Percentiles rank a stretch among this genome's conserved stretches.
Evolutionary conservation across 2,113 vertebrate species (phyloP).

Genomic region (Rhinopomastus cyanomelas): DNA sequence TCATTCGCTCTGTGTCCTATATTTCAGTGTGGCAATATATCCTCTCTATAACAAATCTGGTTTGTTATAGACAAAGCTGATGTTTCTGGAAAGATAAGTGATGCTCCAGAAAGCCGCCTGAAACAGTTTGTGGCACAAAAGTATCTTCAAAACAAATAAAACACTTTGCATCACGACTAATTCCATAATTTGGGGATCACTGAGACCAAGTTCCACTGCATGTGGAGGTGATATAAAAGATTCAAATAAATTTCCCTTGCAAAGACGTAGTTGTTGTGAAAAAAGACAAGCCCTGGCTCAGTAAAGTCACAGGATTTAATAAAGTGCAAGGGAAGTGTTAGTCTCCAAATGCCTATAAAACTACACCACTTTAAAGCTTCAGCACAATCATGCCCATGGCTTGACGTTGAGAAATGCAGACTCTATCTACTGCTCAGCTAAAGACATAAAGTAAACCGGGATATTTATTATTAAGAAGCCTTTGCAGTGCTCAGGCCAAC

Average conservation of each 20-base stretch:
- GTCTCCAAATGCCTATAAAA: neutral
- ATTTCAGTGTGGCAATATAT: neutral
- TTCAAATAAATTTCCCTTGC: neutral
- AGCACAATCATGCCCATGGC: neutral
- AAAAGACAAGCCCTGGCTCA: neutral
- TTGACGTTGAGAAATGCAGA: neutral
- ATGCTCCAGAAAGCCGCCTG: neutral
- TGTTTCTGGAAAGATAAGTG: constrained; percentile 3
- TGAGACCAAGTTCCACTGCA: neutral
- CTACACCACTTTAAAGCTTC: neutral
- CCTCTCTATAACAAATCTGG: neutral
- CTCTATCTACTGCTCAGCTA: neutral
- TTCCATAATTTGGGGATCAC: neutral
- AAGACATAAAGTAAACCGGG: neutral
- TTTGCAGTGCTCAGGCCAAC: neutral
- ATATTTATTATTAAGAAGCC: neutral
- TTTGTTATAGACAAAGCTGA: neutral
- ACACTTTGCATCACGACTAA: neutral
- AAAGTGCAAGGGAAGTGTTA: neutral
- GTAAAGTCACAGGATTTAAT: neutral
- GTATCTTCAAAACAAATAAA: neutral
- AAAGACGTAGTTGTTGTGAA: neutral
- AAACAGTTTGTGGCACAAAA: neutral
- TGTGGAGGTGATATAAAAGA: neutral
- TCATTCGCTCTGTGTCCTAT: constrained; percentile 25